Evolutionary conservation across 2,888 invertebrate species (phyloP).

Genomic region (Crioceris asparagi): DNA sequence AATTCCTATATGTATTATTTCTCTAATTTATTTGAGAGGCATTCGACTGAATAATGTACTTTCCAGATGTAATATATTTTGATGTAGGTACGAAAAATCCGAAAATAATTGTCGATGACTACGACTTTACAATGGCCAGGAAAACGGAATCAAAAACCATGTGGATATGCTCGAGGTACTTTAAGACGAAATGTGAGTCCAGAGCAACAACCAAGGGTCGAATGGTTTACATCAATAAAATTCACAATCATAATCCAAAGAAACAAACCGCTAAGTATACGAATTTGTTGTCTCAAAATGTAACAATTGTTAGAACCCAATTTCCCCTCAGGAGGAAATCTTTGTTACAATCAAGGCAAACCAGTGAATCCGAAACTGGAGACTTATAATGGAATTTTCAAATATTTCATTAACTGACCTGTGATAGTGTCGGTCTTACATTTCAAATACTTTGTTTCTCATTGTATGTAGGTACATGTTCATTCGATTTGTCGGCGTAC

Average conservation of each 20-base stretch:
- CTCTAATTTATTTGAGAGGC: no score
- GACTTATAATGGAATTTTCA: no score
- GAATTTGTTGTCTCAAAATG: conserved; percentile 24
- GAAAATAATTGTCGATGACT: conserved; percentile 24
- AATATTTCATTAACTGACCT: no score
- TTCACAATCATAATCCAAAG: conserved; percentile 24
- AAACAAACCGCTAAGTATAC: conserved; percentile 17
- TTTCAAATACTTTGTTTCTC: no score
- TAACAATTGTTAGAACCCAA: conserved; percentile 19
- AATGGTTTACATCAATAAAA: conserved; percentile 21
- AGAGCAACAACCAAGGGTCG: conserved; percentile 24
- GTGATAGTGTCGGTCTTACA: no score
- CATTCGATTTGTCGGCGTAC: no score
- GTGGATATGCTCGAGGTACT: conserved; percentile 26
- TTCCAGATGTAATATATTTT: conserved; percentile 24
- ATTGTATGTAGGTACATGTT: no score
- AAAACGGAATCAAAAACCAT: conserved; percentile 23
- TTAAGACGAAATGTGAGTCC: conserved; percentile 25
- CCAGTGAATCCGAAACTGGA: no score
- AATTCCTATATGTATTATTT: no score
- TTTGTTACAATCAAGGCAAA: no score
- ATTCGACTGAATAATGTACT: no score
- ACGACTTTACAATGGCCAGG: conserved; percentile 25
- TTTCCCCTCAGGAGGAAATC: background rate
- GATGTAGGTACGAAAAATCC: conserved; percentile 25